Evolutionary conservation across 2,797 vertebrate genomes (phyloP).

Genomic region (Poeciliopsis gracilis): DNA sequence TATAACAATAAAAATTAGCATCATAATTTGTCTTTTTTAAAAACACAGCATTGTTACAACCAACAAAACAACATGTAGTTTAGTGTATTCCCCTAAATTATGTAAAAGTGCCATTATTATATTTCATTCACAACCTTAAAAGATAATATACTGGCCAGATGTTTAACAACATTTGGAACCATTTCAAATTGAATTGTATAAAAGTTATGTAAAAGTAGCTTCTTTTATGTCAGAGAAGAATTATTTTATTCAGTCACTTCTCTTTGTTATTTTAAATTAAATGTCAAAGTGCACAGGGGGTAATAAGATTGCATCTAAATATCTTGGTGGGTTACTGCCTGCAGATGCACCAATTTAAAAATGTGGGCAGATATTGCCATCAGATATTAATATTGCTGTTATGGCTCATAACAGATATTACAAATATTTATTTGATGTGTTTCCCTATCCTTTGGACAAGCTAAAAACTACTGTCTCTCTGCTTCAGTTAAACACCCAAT

Average conservation of each 20-base stretch:
- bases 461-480: no score
- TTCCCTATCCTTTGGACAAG: no score
- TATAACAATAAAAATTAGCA: not conserved
- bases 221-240: not conserved
- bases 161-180: not conserved
- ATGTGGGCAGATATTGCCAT: no score
- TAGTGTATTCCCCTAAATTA: not conserved
- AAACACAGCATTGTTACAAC: not conserved
- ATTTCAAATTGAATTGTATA: not conserved
- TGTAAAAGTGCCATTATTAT: not conserved
- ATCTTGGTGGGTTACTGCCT: not conserved
- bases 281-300: not conserved
- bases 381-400: no score
- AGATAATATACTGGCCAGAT: not conserved
- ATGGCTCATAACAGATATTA: no score
- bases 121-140: not conserved
- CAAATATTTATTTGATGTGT: no score
- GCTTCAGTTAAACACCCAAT: no score
- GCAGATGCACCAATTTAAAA: no score
- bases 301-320: not conserved
- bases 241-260: not conserved
- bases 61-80: not conserved
- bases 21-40: not conserved
- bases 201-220: not conserved
- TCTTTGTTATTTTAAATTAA: not conserved